Evolutionary conservation across 2,888 invertebrate species (phyloP).

Genomic region (Tenthredo amoena): DNA sequence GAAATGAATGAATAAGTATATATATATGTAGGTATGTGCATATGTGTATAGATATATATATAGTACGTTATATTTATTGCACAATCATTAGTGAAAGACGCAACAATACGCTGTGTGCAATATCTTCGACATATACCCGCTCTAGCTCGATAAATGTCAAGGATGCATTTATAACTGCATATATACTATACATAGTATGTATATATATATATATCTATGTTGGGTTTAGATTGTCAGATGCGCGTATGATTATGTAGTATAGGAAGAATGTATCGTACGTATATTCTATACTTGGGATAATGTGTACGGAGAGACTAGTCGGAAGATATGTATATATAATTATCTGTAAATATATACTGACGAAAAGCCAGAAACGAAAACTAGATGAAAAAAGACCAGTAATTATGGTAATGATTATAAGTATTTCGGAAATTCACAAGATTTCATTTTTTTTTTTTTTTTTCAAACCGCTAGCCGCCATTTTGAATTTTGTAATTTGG

Average conservation of each 20-base stretch:
- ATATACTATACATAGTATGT: not conserved
- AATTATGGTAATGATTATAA: not conserved
- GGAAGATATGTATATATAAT: not conserved
- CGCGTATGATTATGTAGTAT: not conserved
- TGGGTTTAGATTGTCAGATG: not conserved
- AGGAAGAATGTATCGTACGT: not conserved
- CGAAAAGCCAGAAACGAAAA: not conserved
- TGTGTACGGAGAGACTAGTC: not conserved
- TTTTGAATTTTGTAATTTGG: not conserved
- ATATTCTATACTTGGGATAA: not conserved
- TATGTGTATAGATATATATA: not conserved
- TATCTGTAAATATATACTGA: not conserved
- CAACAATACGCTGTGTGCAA: slow-evolving; percentile 1
- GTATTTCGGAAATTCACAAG: not conserved
- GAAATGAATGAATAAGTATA: too few species aligned
- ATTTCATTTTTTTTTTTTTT: not conserved
- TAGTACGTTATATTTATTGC: not conserved
- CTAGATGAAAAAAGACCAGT: not conserved
- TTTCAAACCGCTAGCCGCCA: not conserved
- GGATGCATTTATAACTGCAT: slow-evolving; percentile 31
- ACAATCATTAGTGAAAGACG: slow-evolving; percentile 13
- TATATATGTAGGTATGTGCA: not conserved
- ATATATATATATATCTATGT: not conserved
- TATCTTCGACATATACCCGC: not conserved
- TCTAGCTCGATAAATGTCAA: slow-evolving; percentile 29